Conservation (phyloP, 2,888 invertebrate genomes). For the Pristionchus maxplancki region DNA sequence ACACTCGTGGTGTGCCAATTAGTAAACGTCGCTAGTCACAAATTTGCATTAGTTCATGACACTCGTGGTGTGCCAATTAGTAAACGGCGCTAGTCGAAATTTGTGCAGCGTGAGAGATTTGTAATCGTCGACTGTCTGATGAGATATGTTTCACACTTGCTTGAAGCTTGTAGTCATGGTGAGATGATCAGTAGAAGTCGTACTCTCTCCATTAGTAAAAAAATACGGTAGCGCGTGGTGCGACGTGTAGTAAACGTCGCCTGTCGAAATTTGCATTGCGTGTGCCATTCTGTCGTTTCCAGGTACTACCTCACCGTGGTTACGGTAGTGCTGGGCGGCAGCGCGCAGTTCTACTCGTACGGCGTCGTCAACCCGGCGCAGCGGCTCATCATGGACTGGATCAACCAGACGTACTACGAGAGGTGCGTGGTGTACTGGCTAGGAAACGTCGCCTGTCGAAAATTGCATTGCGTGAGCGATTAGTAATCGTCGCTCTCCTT, state of each 20-base stretch:
- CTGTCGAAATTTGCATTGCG: background rate
- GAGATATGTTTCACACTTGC: background rate
- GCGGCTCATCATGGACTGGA: conserved; percentile 71
- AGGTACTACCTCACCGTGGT: conserved; percentile 70
- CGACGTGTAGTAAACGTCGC: background rate
- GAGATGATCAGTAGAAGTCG: background rate
- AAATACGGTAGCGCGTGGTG: background rate
- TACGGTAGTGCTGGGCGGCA: conserved; percentile 73
- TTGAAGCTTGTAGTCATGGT: background rate
- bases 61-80: too few relatives aligned
- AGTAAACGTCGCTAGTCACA: too few relatives aligned
- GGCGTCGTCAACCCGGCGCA: conserved; percentile 76
- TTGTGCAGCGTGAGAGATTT: background rate
- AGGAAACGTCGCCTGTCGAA: background rate
- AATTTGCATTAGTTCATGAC: too few relatives aligned
- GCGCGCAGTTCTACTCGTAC: conserved; percentile 76
- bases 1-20: too few relatives aligned
- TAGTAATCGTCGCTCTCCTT: background rate
- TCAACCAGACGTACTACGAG: conserved; percentile 73
- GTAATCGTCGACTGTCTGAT: background rate
- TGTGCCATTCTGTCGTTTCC: background rate
- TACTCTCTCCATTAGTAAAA: background rate
- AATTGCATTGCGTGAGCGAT: background rate
- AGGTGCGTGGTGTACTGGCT: conserved; percentile 55
- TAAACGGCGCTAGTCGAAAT: background rate